A percentile compares a stretch with the other conserved stretches of the same genome.
These are phyloP conservation scores for Hoplostethus atlanticus DNA, from an alignment of 2,797 vertebrate species.

Conservation along the genomic window DNA sequence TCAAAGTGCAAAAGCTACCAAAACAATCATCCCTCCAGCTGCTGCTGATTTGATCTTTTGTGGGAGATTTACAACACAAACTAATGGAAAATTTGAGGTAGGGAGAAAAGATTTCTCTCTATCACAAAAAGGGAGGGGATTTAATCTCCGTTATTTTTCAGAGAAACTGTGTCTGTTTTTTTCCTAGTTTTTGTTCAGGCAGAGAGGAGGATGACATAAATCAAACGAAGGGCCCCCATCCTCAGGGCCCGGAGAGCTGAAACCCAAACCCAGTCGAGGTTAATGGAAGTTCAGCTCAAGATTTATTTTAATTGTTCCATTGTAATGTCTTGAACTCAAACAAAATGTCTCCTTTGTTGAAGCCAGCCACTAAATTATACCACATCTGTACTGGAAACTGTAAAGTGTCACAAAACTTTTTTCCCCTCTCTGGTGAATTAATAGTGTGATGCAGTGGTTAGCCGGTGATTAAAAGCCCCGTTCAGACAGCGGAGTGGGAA, in stretches of 20 bases:
- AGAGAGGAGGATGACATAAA: constrained; percentile 80
- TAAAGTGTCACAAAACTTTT: constrained; percentile 67
- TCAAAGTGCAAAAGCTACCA: constrained; percentile 28
- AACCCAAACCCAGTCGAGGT: constrained; percentile 81
- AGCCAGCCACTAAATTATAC: constrained; percentile 73
- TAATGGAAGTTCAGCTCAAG: constrained; percentile 84
- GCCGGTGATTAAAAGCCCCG: constrained; percentile 57
- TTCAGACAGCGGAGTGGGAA: constrained; percentile 47
- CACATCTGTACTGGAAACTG: constrained; percentile 76
- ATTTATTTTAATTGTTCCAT: constrained; percentile 87
- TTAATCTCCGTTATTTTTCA: constrained; percentile 57
- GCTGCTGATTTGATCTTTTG: constrained; percentile 45
- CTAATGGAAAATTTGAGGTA: constrained; percentile 71
- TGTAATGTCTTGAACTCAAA: constrained; percentile 82
- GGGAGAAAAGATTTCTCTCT: constrained; percentile 57
- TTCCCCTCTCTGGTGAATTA: constrained; percentile 50
- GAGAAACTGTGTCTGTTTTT: constrained; percentile 67
- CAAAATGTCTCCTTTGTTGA: constrained; percentile 83
- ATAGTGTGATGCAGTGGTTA: constrained; percentile 51
- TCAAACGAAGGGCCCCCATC: constrained; percentile 74
- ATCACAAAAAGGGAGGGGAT: constrained; percentile 63
- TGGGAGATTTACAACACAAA: constrained; percentile 73
- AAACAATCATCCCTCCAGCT: constrained; percentile 34
- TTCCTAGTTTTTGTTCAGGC: constrained; percentile 61
- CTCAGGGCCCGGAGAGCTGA: constrained; percentile 69